A percentile compares a stretch with the other conserved stretches of the same genome.
Conservation (phyloP, 2,113 vertebrate species). For the Seriola aureovittata region DNA sequence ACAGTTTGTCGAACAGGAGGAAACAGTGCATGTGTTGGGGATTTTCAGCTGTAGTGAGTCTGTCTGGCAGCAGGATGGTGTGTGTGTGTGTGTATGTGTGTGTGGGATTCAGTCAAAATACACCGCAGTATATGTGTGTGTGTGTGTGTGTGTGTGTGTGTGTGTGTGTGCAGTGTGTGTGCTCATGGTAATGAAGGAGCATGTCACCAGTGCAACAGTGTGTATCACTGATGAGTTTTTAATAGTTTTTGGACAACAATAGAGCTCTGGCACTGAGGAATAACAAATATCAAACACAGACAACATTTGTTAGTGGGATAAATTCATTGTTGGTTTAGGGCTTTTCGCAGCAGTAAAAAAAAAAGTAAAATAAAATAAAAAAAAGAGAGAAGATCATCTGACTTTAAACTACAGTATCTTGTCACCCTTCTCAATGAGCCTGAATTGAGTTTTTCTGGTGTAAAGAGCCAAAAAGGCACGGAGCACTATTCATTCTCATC, state of each 20-base stretch:
- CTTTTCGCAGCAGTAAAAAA: background rate
- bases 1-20: background rate
- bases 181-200: constrained; percentile 6
- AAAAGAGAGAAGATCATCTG: background rate
- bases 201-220: constrained; percentile 1
- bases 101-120: background rate
- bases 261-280: constrained; percentile 32
- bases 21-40: background rate
- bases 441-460: background rate
- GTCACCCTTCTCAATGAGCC: constrained; percentile 5
- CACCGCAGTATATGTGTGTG: background rate
- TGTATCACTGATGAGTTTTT: constrained; percentile 24
- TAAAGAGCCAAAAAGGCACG: constrained; percentile 29
- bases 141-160: constrained; percentile 12
- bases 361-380: background rate
- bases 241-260: constrained; percentile 42
- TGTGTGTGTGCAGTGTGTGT: background rate
- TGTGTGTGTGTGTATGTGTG: background rate
- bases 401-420: constrained; percentile 6
- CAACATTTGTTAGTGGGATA: background rate
- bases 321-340: constrained; percentile 22
- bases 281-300: background rate
- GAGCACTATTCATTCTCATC: background rate
- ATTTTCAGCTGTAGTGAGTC: constrained; percentile 23
- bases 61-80: constrained; percentile 2